Conservation (phyloP, 2,888 invertebrate species). For the Allophyes oxyacanthae region DNA sequence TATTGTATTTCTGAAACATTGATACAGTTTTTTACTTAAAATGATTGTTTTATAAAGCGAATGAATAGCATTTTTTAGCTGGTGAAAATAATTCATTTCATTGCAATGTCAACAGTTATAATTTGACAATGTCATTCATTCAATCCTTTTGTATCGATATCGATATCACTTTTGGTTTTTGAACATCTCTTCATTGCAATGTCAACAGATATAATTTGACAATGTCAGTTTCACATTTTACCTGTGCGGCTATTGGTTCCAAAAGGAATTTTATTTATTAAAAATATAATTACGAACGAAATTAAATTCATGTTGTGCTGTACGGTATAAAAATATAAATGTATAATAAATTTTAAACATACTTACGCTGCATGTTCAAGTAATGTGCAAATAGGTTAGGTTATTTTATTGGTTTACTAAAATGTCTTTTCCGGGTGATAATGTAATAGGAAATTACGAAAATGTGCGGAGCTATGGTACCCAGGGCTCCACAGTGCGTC, state of each 20-base stretch:
- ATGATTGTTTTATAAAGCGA: too few species aligned
- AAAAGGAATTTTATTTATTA: conserved; percentile 14
- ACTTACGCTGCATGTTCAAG: conserved; percentile 22
- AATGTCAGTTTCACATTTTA: conserved; percentile 56
- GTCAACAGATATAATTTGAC: conserved; percentile 19
- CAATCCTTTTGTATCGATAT: not conserved
- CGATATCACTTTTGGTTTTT: not conserved
- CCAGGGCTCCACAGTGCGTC: conserved; percentile 64
- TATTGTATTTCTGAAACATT: too few species aligned
- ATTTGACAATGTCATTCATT: too few species aligned
- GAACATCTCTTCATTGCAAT: too few species aligned
- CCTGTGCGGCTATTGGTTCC: conserved; percentile 3
- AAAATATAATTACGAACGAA: not conserved
- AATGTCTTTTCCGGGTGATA: conserved; percentile 78
- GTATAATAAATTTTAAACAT: not conserved
- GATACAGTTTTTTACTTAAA: too few species aligned
- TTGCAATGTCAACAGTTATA: too few species aligned
- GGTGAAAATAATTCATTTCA: too few species aligned
- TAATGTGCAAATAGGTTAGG: conserved; percentile 67
- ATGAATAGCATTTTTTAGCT: too few species aligned
- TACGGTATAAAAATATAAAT: not conserved
- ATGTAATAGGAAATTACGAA: conserved; percentile 65
- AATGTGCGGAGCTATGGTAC: conserved; percentile 58
- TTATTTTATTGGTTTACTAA: conserved; percentile 59
- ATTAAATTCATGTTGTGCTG: conserved; percentile 1